Conservation (phyloP, 2,113 vertebrate species). For the Chlorodrepanis virens region DNA sequence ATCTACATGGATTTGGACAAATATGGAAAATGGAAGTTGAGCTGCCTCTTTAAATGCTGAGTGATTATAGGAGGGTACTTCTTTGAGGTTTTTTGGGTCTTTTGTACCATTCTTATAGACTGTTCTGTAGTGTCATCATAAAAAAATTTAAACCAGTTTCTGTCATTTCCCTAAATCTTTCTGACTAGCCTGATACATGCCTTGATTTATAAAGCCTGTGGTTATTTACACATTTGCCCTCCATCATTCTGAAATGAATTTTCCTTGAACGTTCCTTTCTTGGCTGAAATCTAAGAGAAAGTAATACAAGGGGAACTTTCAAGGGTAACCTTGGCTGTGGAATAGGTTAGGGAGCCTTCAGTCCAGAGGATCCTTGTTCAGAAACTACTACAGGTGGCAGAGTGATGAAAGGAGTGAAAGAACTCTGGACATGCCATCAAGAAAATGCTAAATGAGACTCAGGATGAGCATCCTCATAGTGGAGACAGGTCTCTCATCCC, state of each 20-base stretch:
- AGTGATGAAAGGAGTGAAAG: background rate
- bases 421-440: background rate
- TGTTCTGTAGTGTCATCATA: background rate
- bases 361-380: background rate
- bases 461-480: background rate
- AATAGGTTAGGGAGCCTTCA: background rate
- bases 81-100: background rate
- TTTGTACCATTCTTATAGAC: background rate
- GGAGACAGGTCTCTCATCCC: background rate
- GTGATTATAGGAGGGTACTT: background rate
- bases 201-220: background rate
- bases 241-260: background rate
- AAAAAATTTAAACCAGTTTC: background rate
- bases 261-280: background rate
- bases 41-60: background rate
- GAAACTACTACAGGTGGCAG: background rate
- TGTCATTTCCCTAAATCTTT: background rate
- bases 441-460: background rate
- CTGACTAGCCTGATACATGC: background rate
- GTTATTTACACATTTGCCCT: background rate
- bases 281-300: background rate
- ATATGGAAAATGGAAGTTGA: background rate
- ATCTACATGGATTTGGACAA: background rate
- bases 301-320: background rate
- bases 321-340: background rate